Conservation (phyloP, 1,140 invertebrate species). For the Diorhabda elongata region DNA sequence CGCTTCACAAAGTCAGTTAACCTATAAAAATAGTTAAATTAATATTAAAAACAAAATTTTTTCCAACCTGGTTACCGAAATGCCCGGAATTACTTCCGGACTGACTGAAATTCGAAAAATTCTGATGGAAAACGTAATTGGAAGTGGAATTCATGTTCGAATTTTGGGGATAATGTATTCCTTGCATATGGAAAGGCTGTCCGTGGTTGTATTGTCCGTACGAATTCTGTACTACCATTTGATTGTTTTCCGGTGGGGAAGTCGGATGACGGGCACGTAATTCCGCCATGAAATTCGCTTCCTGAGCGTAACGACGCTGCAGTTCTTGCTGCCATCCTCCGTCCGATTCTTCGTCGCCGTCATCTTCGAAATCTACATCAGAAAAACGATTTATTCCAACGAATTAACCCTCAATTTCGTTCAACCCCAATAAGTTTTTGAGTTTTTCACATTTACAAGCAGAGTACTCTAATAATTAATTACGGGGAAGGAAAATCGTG, state of each 20-base stretch:
- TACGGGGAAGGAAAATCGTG: too few relatives aligned
- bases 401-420: too few relatives aligned
- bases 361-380: constrained; percentile 45
- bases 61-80: constrained; percentile 26
- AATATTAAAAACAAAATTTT: too few relatives aligned
- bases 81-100: constrained; percentile 31
- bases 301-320: constrained; percentile 59
- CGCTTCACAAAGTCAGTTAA: too few relatives aligned
- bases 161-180: constrained; percentile 24
- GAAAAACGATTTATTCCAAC: too few relatives aligned
- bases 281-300: constrained; percentile 61
- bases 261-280: constrained; percentile 54
- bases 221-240: constrained; percentile 21
- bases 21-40: too few relatives aligned
- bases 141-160: constrained; percentile 16
- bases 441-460: too few relatives aligned
- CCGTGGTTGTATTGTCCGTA: constrained; percentile 27
- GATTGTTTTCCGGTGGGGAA: constrained; percentile 38
- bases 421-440: too few relatives aligned
- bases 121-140: constrained; percentile 17
- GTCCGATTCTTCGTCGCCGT: constrained; percentile 54
- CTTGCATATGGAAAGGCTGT: constrained; percentile 29
- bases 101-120: constrained; percentile 22
- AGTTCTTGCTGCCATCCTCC: constrained; percentile 63
- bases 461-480: too few relatives aligned